Evolutionary conservation across 2,113 vertebrate genomes (phyloP).

Genomic region (Thryonomys swinderianus): DNA sequence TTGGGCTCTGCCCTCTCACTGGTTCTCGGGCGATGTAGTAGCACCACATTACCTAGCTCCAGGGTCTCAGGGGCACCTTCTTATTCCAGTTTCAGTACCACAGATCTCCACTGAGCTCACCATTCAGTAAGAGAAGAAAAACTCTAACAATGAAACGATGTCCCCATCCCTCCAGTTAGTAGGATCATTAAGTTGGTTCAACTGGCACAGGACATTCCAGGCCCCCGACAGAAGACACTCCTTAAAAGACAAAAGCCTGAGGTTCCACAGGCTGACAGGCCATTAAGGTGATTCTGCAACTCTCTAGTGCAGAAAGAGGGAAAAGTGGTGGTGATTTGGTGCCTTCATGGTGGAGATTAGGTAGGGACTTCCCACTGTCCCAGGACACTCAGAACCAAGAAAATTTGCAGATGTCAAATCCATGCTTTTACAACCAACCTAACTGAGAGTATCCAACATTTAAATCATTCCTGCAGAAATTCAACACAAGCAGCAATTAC

Average conservation of each 20-base stretch:
- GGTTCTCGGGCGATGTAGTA: background rate
- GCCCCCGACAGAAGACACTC: background rate
- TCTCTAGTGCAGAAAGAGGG: background rate
- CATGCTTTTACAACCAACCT: background rate
- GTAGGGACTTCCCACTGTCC: background rate
- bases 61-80: background rate
- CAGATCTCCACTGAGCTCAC: background rate
- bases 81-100: background rate
- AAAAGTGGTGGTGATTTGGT: background rate
- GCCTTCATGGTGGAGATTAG: background rate
- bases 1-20: background rate
- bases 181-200: background rate
- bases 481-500: conserved; percentile 59
- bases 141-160: background rate
- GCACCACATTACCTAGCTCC: background rate
- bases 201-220: background rate
- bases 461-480: conserved; percentile 61
- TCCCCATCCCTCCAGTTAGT: background rate
- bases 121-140: background rate
- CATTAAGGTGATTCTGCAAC: background rate
- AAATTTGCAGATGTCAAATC: background rate
- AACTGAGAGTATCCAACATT: conserved; percentile 19
- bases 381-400: background rate
- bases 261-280: background rate
- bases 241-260: background rate